phyloP scores from a whole-genome alignment of 2,797 vertebrate species.

The Ispidina picta region DNA sequence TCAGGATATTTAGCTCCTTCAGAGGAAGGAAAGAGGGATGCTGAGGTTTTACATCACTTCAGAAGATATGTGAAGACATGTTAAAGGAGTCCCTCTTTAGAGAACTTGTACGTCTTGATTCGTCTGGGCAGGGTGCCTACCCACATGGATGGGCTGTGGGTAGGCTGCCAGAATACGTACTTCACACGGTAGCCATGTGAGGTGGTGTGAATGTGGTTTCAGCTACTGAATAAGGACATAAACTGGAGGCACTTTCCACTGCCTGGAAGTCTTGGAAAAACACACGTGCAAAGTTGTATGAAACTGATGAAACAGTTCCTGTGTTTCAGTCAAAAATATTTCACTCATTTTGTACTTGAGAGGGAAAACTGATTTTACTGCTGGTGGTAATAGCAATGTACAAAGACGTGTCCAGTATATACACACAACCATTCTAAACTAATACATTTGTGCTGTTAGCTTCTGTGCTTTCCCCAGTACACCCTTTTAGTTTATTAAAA shows the following conservation, averaged over 20 bases:
- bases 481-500: not conserved
- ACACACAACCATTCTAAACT: not conserved
- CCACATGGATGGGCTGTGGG: not conserved
- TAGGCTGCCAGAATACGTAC: not conserved
- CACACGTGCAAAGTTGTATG: fast-evolving
- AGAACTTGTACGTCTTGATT: not conserved
- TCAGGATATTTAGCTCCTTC: not conserved
- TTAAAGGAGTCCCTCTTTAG: not conserved
- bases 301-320: not conserved
- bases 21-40: not conserved
- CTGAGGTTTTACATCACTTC: not conserved
- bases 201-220: not conserved
- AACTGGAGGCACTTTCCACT: not conserved
- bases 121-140: not conserved
- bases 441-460: not conserved
- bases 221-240: not conserved
- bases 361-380: not conserved
- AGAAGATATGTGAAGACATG: not conserved
- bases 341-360: not conserved
- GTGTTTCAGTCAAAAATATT: not conserved
- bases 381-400: not conserved
- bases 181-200: not conserved
- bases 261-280: not conserved
- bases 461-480: not conserved
- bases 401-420: not conserved